phyloP scores from a whole-genome alignment of 2,797 vertebrate genomes.

The Cyclura pinguis region DNA sequence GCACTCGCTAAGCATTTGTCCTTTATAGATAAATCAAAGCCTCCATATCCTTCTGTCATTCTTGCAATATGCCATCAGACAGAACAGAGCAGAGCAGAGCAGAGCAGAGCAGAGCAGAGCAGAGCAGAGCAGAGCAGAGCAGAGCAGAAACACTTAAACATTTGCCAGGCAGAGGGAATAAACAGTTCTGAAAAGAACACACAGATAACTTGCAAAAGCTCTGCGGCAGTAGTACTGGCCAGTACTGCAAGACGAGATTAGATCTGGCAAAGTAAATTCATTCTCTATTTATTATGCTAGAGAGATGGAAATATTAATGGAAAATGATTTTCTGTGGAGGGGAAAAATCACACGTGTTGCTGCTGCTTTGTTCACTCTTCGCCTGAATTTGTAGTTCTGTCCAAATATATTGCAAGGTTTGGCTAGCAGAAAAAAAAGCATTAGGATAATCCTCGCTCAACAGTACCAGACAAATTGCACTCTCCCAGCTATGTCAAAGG shows the following conservation, averaged over 20 bases:
- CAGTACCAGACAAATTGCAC: background rate
- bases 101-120: too few relatives aligned
- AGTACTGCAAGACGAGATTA: slow-evolving; percentile 25
- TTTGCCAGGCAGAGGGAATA: slow-evolving; percentile 24
- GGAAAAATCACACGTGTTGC: background rate
- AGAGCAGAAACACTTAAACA: slow-evolving; percentile 11
- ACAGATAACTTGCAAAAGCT: background rate
- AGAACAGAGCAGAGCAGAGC: background rate
- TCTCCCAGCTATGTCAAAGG: too few relatives aligned
- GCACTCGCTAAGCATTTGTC: slow-evolving; percentile 12
- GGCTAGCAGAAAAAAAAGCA: background rate
- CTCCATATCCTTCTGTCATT: slow-evolving; percentile 21
- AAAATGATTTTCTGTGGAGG: slow-evolving; percentile 22
- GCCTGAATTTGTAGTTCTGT: background rate
- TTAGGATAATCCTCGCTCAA: background rate
- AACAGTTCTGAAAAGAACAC: background rate
- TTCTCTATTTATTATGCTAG: slow-evolving; percentile 43
- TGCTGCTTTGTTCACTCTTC: background rate
- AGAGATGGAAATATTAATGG: slow-evolving; percentile 39
- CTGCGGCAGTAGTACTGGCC: background rate
- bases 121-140: background rate
- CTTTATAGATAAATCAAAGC: slow-evolving; percentile 32
- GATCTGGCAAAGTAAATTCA: background rate
- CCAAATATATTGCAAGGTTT: background rate
- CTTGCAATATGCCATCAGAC: slow-evolving; percentile 1